Conservation (phyloP, 2,888 invertebrate genomes). For the Cosmia trapezina region DNA sequence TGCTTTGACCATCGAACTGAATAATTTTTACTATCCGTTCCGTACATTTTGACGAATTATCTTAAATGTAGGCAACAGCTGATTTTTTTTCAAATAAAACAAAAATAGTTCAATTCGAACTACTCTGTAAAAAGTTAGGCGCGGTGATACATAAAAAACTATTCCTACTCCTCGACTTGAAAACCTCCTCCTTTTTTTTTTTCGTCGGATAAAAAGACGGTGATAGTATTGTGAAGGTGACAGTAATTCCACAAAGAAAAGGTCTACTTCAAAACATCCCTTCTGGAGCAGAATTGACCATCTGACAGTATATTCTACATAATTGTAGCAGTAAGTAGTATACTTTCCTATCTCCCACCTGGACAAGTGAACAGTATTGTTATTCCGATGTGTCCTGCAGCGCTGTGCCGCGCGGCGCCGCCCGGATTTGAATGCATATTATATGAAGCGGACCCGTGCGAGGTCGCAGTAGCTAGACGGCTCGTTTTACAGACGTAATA, state of each 20-base stretch:
- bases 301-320: neutral
- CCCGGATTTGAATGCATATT: constrained; percentile 73
- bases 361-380: constrained; percentile 23
- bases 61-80: no score
- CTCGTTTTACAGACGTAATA: constrained; percentile 30
- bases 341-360: neutral
- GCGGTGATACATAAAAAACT: no score
- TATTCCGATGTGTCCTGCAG: constrained; percentile 13
- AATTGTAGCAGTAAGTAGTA: neutral
- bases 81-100: no score
- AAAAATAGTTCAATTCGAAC: no score
- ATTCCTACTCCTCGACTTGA: no score
- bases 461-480: constrained; percentile 19
- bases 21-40: no score
- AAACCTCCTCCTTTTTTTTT: no score
- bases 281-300: no score
- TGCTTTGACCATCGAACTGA: no score
- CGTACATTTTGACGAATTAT: no score
- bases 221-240: neutral
- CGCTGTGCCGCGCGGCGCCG: constrained; percentile 22
- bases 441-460: constrained; percentile 66
- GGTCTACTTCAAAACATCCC: neutral
- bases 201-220: no score
- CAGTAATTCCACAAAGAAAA: neutral
- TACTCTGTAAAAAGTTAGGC: no score